Conservation (phyloP, 2,797 vertebrate species). For the Thripadectes ignobilis region DNA sequence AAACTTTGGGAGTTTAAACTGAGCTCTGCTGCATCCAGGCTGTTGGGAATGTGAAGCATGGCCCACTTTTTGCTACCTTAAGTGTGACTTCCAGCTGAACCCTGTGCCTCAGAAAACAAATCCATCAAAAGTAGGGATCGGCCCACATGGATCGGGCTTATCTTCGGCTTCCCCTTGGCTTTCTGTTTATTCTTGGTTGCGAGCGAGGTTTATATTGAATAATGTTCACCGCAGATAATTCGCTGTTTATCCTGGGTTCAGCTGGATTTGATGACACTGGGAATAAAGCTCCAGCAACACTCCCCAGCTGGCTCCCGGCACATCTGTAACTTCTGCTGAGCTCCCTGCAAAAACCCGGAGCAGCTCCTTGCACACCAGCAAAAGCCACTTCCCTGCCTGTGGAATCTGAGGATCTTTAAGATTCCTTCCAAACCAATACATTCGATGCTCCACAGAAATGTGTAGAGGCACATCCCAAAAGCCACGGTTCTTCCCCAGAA, state of each 20-base stretch:
- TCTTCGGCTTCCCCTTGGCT: not conserved
- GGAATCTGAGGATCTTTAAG: not conserved
- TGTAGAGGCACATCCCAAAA: not conserved
- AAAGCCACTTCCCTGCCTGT: not conserved
- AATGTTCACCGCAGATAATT: not conserved
- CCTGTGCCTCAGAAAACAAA: not conserved
- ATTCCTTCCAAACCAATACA: not conserved
- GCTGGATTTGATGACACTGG: not conserved
- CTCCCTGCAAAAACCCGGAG: not conserved
- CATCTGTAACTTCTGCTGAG: not conserved
- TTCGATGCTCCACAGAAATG: not conserved
- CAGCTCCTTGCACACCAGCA: not conserved
- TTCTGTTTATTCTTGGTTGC: not conserved
- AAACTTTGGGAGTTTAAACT: not conserved
- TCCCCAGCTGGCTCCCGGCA: not conserved
- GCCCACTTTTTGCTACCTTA: not conserved
- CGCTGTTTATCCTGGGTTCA: not conserved
- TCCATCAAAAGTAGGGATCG: not conserved
- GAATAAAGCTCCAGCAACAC: not conserved
- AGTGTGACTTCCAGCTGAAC: not conserved
- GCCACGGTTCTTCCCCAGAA: not conserved
- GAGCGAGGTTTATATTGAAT: not conserved
- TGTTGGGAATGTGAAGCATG: fast-evolving
- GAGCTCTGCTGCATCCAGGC: not conserved
- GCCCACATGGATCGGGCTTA: not conserved